These are phyloP conservation scores for Laticauda laticaudata DNA, from an alignment of 2,113 vertebrate species.

Conservation along the genomic window DNA sequence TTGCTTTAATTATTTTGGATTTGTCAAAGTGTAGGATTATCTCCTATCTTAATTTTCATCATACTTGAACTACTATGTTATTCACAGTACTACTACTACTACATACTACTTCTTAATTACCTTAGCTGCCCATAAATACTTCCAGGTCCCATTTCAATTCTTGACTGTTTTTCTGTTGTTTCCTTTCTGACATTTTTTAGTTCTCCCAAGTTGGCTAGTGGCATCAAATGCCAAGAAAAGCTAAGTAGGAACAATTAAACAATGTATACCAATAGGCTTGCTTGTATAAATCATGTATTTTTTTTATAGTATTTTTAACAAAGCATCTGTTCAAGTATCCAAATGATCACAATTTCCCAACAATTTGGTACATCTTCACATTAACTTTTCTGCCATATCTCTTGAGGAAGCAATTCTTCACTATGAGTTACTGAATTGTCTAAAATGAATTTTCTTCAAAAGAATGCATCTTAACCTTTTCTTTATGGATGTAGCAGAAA, in stretches of 20 bases:
- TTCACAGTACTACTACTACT: too few relatives aligned
- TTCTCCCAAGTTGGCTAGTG: background rate
- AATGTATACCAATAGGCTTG: background rate
- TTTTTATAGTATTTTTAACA: background rate
- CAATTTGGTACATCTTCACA: background rate
- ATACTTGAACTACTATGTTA: background rate
- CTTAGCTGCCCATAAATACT: background rate
- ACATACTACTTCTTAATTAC: background rate
- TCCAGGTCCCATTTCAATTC: background rate
- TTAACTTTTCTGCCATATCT: background rate
- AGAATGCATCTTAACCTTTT: background rate
- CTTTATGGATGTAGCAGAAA: background rate
- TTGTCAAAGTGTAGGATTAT: background rate
- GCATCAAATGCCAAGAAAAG: background rate
- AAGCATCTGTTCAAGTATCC: background rate
- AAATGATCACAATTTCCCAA: background rate
- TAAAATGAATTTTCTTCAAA: background rate
- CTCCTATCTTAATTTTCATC: background rate
- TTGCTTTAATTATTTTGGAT: background rate
- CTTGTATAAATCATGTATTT: background rate
- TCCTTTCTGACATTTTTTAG: background rate
- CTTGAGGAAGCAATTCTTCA: background rate
- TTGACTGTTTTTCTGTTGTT: background rate
- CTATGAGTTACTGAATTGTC: background rate
- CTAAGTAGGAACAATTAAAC: background rate